Evolutionary conservation across 64 coral and sea anemone species (phyloP), one percentile per base, ranked within the genome.

Genomic region (Acropora tenuis): DNA sequence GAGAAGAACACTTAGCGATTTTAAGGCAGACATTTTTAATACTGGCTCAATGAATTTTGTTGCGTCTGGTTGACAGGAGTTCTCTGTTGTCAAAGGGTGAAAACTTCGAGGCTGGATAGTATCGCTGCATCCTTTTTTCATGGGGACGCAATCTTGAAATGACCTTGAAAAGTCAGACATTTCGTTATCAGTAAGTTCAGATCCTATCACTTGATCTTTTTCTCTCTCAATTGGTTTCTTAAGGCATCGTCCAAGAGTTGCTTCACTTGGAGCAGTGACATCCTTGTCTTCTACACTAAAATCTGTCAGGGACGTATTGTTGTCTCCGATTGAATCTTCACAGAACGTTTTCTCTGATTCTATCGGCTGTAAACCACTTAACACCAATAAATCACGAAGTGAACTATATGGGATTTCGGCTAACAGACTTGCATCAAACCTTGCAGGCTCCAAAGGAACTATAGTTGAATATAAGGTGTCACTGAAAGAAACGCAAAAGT

Each of bases 391-490:
- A 87, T 96, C 95, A 10, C 88, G 89, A 41, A 96, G 86, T 40
- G 89, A 71, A 3, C 90, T 75, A 85, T 83, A 60, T 16, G 95
- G 89, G 9, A 96, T 44, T 3, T 82, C 69, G 18, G 75, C 86
- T 2, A 96, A 52, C 49, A 89, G 87, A 90, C 63, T 87, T 57
- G 88, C 91, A 18, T 96, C 91, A 76, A 96, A 93, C 12, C 73
- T 57, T 52, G 12, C 19, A 15, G 91, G 77, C 88, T 96, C 81
- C 13, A 87, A 77, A 63, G 90, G 95, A n/a, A 93, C 95, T 59
- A 96, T 48, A 75, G 61, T 96, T 42, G 78, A 89, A 61, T 86
- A 80, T n/a, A 93, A 65, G 0, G 82, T 93, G 58, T 96, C 95
- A 86, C 95, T 96, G 20, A 19, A 80, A 18, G 77, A 76, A 68